Conservation (phyloP, 2,797 vertebrate genomes). For the Danio aesculapii region DNA sequence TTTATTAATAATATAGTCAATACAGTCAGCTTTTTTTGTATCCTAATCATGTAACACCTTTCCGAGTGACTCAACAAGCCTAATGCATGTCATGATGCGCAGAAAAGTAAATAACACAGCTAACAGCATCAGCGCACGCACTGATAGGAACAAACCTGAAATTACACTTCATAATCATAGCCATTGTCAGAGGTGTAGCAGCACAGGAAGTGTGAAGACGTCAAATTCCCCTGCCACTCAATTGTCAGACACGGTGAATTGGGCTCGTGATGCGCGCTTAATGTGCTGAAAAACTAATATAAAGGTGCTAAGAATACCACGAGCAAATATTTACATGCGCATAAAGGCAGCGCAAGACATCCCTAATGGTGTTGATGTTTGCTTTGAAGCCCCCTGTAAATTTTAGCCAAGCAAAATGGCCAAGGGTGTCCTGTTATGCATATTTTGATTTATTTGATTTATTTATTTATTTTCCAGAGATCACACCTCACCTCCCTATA, state of each 20-base stretch:
- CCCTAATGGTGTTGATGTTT: constrained; percentile 70
- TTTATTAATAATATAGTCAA: too few relatives aligned
- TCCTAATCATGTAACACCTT: neutral
- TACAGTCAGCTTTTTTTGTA: neutral
- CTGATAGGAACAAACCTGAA: constrained; percentile 12
- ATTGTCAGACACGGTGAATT: constrained; percentile 31
- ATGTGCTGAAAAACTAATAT: constrained; percentile 59
- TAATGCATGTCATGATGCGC: neutral
- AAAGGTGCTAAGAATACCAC: constrained; percentile 63
- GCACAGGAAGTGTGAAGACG: constrained; percentile 49
- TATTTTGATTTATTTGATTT: constrained; percentile 63
- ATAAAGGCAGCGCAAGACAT: constrained; percentile 62
- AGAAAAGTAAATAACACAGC: neutral
- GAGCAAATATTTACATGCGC: constrained; percentile 68
- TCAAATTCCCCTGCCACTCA: constrained; percentile 45
- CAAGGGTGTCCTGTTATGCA: constrained; percentile 60
- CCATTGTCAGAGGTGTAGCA: constrained; percentile 36
- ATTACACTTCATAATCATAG: constrained; percentile 39
- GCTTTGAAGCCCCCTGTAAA: constrained; percentile 69
- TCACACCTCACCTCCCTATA: constrained; percentile 51
- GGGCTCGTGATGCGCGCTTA: constrained; percentile 42
- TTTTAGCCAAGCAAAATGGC: constrained; percentile 59
- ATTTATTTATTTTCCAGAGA: constrained; percentile 41
- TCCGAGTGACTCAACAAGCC: neutral
- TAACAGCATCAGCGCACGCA: neutral